Evolutionary conservation across 92 coral and sea anemone genomes (phyloP).

Genomic region (Parazoanthus atlanticus): DNA sequence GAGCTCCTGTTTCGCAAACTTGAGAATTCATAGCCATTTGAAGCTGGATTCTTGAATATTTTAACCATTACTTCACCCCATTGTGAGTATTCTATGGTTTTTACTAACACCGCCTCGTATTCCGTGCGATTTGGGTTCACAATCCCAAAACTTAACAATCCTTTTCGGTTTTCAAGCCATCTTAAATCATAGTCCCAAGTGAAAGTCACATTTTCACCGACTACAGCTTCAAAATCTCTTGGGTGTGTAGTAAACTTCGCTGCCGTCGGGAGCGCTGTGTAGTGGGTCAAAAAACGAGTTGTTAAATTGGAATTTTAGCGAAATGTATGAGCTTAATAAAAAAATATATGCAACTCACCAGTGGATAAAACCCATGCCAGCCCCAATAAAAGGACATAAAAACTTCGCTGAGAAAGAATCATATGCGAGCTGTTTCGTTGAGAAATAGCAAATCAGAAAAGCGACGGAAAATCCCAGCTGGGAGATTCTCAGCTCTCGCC

Average conservation of each 20-base stretch:
- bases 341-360: slow-evolving; percentile 24
- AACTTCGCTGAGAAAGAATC: background rate
- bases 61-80: background rate
- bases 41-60: slow-evolving; percentile 32
- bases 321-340: background rate
- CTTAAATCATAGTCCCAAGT: slow-evolving; percentile 16
- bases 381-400: background rate
- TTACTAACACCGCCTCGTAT: slow-evolving; percentile 25
- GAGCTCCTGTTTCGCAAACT: slow-evolving; percentile 33
- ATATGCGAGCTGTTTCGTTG: background rate
- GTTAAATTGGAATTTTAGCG: background rate
- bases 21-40: slow-evolving; percentile 26
- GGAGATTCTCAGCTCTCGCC: background rate
- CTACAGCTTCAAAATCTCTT: slow-evolving; percentile 23
- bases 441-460: background rate
- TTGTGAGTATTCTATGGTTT: slow-evolving; percentile 9
- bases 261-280: background rate
- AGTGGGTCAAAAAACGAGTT: background rate
- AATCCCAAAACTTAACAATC: slow-evolving; percentile 28
- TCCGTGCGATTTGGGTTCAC: slow-evolving; percentile 12
- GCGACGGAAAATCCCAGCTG: slow-evolving; percentile 1
- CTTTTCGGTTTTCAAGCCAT: slow-evolving; percentile 5
- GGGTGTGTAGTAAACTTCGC: slow-evolving; percentile 19
- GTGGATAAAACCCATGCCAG: background rate
- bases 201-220: slow-evolving; percentile 37